phyloP scores from a whole-genome alignment of 2,888 invertebrate genomes.

The Drosophila setosimentum region DNA sequence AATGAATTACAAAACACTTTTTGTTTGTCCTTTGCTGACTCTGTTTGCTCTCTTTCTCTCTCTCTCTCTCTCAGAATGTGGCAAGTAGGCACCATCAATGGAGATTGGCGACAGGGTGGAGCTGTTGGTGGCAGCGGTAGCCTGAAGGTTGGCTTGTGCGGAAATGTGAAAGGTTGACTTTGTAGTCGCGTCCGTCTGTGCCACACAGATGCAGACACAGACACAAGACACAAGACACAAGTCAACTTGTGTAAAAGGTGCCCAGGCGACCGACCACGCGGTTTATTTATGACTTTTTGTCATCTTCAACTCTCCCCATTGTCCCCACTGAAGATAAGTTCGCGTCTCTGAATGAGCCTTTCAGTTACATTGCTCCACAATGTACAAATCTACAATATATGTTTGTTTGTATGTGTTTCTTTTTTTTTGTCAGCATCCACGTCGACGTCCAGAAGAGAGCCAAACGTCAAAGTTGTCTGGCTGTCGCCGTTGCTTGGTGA shows the following conservation, averaged over 20 bases:
- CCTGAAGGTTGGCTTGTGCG: constrained; percentile 35
- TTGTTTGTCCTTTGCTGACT: constrained; percentile 61
- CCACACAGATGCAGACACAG: not conserved
- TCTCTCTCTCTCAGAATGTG: constrained; percentile 42
- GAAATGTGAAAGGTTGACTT: constrained; percentile 64
- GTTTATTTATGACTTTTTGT: constrained; percentile 75
- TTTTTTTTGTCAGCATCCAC: constrained; percentile 3
- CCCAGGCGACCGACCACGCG: constrained; percentile 46
- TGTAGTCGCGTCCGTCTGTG: constrained; percentile 5
- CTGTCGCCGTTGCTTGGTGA: constrained; percentile 72
- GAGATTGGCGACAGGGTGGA: not conserved
- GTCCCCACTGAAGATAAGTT: constrained; percentile 12
- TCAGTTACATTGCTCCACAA: constrained; percentile 24
- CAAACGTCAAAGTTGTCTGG: constrained; percentile 73
- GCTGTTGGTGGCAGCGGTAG: not conserved
- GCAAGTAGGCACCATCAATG: constrained; percentile 40
- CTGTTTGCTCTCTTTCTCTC: constrained; percentile 12
- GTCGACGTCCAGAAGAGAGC: constrained; percentile 21
- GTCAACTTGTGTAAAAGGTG: constrained; percentile 57
- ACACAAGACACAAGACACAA: not conserved
- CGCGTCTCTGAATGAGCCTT: constrained; percentile 46
- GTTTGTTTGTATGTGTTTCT: not conserved
- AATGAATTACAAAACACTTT: constrained; percentile 79
- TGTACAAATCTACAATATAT: not conserved
- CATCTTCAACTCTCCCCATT: constrained; percentile 5